A percentile compares a stretch with the other conserved stretches of the same genome.
Conservation (phyloP, 2,797 vertebrate species). For the Smutsia gigantea region DNA sequence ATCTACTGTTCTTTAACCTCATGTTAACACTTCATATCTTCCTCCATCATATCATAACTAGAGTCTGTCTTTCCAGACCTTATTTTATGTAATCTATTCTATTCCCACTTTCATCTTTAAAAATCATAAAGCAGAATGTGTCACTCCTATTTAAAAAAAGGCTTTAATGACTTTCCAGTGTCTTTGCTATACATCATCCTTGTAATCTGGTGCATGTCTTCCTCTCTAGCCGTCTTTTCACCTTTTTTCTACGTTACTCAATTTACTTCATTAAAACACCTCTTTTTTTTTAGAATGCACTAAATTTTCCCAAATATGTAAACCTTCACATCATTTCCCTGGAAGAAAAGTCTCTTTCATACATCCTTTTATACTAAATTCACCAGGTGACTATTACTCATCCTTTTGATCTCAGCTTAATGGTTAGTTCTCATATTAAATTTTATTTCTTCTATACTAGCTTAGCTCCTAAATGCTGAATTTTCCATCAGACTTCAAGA, state of each 20-base stretch:
- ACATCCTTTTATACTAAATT: not conserved
- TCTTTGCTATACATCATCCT: not conserved
- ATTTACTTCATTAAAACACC: not conserved
- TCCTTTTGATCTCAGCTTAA: not conserved
- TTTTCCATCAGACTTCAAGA: not conserved
- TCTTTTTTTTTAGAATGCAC: not conserved
- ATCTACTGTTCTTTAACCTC: not conserved
- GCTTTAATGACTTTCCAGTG: not conserved
- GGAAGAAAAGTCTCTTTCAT: not conserved
- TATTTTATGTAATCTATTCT: not conserved
- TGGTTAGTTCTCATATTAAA: not conserved
- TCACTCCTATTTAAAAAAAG: not conserved
- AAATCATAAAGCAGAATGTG: not conserved
- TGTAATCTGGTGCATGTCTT: rapidly evolving
- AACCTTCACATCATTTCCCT: not conserved
- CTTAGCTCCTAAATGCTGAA: not conserved
- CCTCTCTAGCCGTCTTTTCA: not conserved
- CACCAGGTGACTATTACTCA: not conserved
- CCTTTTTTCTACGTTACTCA: not conserved
- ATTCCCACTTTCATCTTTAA: not conserved
- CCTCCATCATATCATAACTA: not conserved
- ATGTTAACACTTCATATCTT: not conserved
- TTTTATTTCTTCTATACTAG: not conserved
- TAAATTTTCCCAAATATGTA: not conserved
- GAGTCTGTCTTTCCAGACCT: not conserved